phyloP scores from a whole-genome alignment of 2,888 invertebrate species.

The Ectemnius continuus region DNA sequence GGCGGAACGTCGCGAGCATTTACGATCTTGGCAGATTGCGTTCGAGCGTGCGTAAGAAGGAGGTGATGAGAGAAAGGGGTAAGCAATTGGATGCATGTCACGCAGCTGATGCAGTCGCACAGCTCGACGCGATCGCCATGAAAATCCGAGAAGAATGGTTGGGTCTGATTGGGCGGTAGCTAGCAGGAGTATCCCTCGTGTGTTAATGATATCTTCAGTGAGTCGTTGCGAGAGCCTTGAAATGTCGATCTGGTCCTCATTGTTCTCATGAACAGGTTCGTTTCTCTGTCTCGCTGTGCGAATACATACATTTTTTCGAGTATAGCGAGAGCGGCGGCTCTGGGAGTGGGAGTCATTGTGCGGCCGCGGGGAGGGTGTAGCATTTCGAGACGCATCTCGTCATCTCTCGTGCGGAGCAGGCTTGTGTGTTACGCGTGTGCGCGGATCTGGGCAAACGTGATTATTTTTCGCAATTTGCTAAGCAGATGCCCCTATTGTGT shows the following conservation, averaged over 20 bases:
- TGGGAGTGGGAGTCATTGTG: background rate
- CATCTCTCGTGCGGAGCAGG: slow-evolving; percentile 45
- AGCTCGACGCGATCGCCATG: slow-evolving; percentile 54
- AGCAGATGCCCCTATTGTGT: slow-evolving; percentile 71
- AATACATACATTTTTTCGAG: slow-evolving; percentile 26
- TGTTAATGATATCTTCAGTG: no score
- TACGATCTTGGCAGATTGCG: background rate
- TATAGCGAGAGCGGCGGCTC: background rate
- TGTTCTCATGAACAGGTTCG: slow-evolving; percentile 7
- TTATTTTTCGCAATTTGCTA: slow-evolving; percentile 76
- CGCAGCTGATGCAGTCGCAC: slow-evolving; percentile 31
- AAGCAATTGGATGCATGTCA: slow-evolving; percentile 46
- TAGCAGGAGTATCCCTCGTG: background rate
- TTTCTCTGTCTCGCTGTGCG: slow-evolving; percentile 23
- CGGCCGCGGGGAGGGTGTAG: background rate
- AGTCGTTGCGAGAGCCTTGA: background rate
- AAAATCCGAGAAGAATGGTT: slow-evolving; percentile 36
- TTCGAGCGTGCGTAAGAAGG: slow-evolving; percentile 29
- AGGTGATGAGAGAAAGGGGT: slow-evolving; percentile 28
- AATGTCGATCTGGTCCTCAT: background rate
- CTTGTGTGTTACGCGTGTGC: slow-evolving; percentile 58
- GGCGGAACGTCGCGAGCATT: background rate
- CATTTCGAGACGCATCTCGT: slow-evolving; percentile 32
- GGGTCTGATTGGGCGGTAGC: background rate
- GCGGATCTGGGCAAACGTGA: slow-evolving; percentile 69